Percentiles rank a stretch among this genome's conserved stretches.
These are phyloP conservation scores for Megaceryle alcyon DNA, from an alignment of 2,797 vertebrate genomes.

Conservation along the genomic window DNA sequence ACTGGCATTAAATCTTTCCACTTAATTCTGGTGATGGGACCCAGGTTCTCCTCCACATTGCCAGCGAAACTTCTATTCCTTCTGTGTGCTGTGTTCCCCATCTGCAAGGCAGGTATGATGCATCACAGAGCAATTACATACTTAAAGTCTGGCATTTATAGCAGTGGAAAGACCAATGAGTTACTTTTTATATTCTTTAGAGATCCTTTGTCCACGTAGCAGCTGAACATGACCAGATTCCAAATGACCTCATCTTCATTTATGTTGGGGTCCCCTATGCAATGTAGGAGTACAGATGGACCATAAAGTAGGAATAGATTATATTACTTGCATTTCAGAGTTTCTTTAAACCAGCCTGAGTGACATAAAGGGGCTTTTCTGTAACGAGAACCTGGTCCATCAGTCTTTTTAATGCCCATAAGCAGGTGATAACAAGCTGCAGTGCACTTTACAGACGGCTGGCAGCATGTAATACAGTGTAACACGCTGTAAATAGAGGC, in stretches of 20 bases:
- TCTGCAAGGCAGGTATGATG: not conserved
- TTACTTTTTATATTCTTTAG: not conserved
- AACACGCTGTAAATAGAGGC: slow-evolving; percentile 26
- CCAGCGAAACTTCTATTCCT: not conserved
- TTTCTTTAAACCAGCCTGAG: not conserved
- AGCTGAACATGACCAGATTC: not conserved
- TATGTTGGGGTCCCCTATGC: not conserved
- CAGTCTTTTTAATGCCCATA: slow-evolving; percentile 6
- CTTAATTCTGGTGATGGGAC: not conserved
- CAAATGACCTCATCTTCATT: not conserved
- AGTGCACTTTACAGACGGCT: slow-evolving; percentile 12
- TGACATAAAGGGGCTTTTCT: not conserved
- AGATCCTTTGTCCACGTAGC: not conserved
- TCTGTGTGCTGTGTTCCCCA: not conserved
- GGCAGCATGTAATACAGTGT: not conserved
- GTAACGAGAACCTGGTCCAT: not conserved
- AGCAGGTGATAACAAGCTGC: slow-evolving; percentile 29
- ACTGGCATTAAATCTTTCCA: not conserved
- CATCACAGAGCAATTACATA: not conserved
- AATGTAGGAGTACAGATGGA: not conserved
- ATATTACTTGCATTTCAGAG: not conserved
- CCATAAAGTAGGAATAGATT: not conserved
- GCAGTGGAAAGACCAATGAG: not conserved
- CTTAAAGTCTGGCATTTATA: not conserved
- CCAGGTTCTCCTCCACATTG: not conserved